Evolutionary conservation across 1,140 invertebrate genomes (phyloP).

Genomic region (Planococcus citri): DNA sequence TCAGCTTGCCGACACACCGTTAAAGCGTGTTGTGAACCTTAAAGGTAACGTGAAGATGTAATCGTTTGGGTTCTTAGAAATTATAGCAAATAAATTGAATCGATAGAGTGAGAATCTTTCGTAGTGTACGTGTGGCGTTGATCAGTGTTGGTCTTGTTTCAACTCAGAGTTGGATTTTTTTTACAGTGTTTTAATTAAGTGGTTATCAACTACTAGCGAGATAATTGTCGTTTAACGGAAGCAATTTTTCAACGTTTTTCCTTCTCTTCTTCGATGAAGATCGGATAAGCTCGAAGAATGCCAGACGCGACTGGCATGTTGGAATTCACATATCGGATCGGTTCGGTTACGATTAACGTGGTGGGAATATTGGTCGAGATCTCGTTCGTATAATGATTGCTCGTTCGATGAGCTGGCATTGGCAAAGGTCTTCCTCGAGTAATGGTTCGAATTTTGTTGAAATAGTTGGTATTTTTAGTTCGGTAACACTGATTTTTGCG

Average conservation of each 20-base stretch:
- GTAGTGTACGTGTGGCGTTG: neutral
- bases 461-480: too few relatives aligned
- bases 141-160: neutral
- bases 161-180: neutral
- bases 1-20: neutral
- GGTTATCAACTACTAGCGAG: neutral
- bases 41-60: neutral
- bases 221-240: conserved; percentile 1
- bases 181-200: neutral
- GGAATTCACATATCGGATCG: neutral
- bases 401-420: too few relatives aligned
- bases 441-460: too few relatives aligned
- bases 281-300: too few relatives aligned
- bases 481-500: too few relatives aligned
- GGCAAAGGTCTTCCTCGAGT: too few relatives aligned
- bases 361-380: neutral
- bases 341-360: neutral
- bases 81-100: neutral
- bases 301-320: neutral
- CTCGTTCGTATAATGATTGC: too few relatives aligned
- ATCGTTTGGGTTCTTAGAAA: neutral
- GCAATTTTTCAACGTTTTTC: neutral
- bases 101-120: neutral
- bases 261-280: neutral
- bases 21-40: neutral